A percentile compares a stretch with the other conserved stretches of the same genome.
Evolutionary conservation across 2,888 invertebrate species (phyloP).

Genomic region (Perdita meconis): DNA sequence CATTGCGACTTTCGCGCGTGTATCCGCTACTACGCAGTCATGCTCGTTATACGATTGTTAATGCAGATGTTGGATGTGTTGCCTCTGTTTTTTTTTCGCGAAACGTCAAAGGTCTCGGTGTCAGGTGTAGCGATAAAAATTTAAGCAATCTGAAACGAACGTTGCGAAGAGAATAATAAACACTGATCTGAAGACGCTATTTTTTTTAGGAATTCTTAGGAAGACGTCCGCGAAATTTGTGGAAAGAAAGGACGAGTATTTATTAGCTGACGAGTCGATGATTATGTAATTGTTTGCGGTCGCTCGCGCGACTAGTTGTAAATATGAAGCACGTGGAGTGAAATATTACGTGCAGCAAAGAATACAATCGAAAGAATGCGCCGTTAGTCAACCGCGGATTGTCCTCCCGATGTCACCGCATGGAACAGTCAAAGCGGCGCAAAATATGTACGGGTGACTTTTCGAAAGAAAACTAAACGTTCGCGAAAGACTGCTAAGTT

Average conservation of each 20-base stretch:
- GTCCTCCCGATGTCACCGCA: slow-evolving; percentile 6
- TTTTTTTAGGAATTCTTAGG: background rate
- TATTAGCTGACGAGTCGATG: slow-evolving; percentile 46
- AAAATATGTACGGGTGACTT: slow-evolving; percentile 24
- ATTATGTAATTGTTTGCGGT: slow-evolving; percentile 60
- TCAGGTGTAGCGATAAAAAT: background rate
- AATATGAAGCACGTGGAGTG: slow-evolving; percentile 47
- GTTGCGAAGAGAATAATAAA: background rate
- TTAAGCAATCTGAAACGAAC: background rate
- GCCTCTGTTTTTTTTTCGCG: background rate
- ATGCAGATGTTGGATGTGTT: background rate
- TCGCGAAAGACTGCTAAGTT: slow-evolving; percentile 10
- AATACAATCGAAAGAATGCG: slow-evolving; percentile 36
- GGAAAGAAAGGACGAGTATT: slow-evolving; percentile 57
- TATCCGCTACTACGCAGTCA: slow-evolving; percentile 22
- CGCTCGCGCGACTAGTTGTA: slow-evolving; percentile 49
- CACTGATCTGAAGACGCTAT: too few species aligned
- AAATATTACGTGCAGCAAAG: slow-evolving; percentile 5
- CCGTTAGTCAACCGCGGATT: slow-evolving; percentile 25
- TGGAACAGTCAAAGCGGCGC: slow-evolving; percentile 9
- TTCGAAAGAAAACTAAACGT: slow-evolving; percentile 23
- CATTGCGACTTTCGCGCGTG: slow-evolving; percentile 45
- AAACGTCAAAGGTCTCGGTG: background rate
- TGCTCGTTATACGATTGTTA: slow-evolving; percentile 31
- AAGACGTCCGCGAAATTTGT: slow-evolving; percentile 46